Evolutionary conservation across 2,888 invertebrate genomes (phyloP).

Genomic region (Argyresthia goedartella): DNA sequence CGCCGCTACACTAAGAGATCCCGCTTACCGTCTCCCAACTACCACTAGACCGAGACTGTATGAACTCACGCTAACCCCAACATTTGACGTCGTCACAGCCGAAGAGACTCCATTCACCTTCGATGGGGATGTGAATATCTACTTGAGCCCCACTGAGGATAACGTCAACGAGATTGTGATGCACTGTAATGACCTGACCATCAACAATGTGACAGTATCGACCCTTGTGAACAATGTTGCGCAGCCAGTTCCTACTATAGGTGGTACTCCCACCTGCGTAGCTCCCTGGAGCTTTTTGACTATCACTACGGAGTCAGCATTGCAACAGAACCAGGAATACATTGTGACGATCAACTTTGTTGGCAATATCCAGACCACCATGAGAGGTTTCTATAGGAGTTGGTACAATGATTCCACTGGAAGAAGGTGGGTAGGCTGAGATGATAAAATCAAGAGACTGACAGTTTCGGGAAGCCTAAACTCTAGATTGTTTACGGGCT

Average conservation of each 20-base stretch:
- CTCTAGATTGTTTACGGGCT: not conserved
- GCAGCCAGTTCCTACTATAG: conserved; percentile 19
- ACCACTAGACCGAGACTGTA: conserved; percentile 66
- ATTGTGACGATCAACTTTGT: conserved; percentile 73
- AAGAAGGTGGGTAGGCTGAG: conserved; percentile 60
- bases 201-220: conserved; percentile 52
- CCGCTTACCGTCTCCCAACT: conserved; percentile 52
- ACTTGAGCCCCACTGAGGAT: conserved; percentile 18
- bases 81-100: conserved; percentile 33
- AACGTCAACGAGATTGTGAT: conserved; percentile 36
- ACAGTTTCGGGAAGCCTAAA: not conserved
- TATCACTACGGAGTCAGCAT: conserved; percentile 21
- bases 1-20: conserved; percentile 26
- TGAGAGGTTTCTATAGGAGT: conserved; percentile 86
- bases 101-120: conserved; percentile 41
- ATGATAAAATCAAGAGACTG: not conserved
- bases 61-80: conserved; percentile 59
- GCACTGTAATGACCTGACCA: conserved; percentile 47
- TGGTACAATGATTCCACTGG: conserved; percentile 75
- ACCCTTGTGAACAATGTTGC: conserved; percentile 21
- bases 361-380: conserved; percentile 77
- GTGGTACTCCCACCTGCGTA: conserved; percentile 28
- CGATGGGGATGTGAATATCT: conserved; percentile 48
- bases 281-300: conserved; percentile 35
- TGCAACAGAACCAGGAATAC: conserved; percentile 55